phyloP scores from a whole-genome alignment of 2,888 invertebrate genomes.

The Buathra laborator region DNA sequence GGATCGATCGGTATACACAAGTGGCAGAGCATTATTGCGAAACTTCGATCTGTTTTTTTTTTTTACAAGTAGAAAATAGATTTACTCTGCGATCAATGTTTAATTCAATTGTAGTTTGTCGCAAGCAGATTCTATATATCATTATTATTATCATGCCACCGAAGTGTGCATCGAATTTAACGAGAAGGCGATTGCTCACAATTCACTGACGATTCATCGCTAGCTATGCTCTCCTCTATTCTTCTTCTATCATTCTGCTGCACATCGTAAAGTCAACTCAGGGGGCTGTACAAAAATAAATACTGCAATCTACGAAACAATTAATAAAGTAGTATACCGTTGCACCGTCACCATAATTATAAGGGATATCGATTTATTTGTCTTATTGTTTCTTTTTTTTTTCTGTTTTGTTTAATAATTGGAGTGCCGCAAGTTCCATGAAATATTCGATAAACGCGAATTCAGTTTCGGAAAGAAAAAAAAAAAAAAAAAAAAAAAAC shows the following conservation, averaged over 20 bases:
- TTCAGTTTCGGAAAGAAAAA: neutral
- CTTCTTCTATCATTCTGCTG: conserved; percentile 28
- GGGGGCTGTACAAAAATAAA: conserved; percentile 84
- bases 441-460: neutral
- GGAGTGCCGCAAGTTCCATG: conserved; percentile 6
- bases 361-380: conserved; percentile 58
- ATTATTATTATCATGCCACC: conserved; percentile 9
- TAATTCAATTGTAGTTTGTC: conserved; percentile 26
- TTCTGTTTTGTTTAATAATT: neutral
- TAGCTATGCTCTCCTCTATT: conserved; percentile 27
- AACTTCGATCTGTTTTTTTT: conserved; percentile 14
- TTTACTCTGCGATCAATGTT: conserved; percentile 36
- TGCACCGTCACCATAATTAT: conserved; percentile 81
- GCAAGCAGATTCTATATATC: conserved; percentile 38
- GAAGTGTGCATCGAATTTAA: conserved; percentile 31
- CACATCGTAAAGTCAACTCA: conserved; percentile 71
- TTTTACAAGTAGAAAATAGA: conserved; percentile 57
- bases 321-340: conserved; percentile 78
- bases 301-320: conserved; percentile 79
- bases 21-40: neutral
- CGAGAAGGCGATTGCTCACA: conserved; percentile 41
- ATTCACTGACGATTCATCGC: conserved; percentile 36
- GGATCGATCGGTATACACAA: conserved; percentile 1
- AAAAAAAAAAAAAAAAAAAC: conserved; percentile 5
- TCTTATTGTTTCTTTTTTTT: conserved; percentile 51